These are phyloP conservation scores for Tortricodes alternella DNA, from an alignment of 2,888 invertebrate species.

Conservation along the genomic window DNA sequence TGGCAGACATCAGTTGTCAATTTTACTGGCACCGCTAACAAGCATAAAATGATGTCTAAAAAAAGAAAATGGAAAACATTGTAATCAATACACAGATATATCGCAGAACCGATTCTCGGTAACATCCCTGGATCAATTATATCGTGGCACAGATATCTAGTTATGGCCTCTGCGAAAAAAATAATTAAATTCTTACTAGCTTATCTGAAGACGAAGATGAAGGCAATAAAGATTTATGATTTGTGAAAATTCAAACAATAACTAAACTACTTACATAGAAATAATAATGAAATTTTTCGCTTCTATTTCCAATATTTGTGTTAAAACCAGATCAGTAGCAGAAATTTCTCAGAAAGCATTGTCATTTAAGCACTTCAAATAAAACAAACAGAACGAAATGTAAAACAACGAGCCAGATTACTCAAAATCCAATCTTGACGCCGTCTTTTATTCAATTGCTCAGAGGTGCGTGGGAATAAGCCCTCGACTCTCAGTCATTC, in stretches of 20 bases:
- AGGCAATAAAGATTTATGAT: too few species aligned
- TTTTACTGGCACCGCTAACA: too few species aligned
- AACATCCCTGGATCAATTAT: not conserved
- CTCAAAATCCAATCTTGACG: not conserved
- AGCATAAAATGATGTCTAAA: not conserved
- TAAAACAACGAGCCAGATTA: slow-evolving; percentile 10
- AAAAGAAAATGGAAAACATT: not conserved
- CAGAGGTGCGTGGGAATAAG: slow-evolving; percentile 45
- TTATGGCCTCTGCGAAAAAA: not conserved
- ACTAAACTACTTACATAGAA: too few species aligned
- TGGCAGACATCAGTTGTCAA: too few species aligned
- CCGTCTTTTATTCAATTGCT: slow-evolving; percentile 43
- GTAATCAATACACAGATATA: not conserved
- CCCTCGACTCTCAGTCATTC: slow-evolving; percentile 39
- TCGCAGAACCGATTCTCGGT: not conserved
- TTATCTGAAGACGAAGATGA: not conserved
- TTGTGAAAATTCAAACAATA: too few species aligned
- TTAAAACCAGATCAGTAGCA: too few species aligned
- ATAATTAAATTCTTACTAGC: not conserved
- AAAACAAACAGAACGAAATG: slow-evolving; percentile 1
- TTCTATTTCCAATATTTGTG: too few species aligned
- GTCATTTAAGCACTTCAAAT: not conserved
- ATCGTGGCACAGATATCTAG: too few species aligned
- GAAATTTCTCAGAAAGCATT: too few species aligned
- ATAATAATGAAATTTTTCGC: too few species aligned